Conservation (phyloP, 2,797 vertebrate genomes). For the Eidolon dupreanum region DNA sequence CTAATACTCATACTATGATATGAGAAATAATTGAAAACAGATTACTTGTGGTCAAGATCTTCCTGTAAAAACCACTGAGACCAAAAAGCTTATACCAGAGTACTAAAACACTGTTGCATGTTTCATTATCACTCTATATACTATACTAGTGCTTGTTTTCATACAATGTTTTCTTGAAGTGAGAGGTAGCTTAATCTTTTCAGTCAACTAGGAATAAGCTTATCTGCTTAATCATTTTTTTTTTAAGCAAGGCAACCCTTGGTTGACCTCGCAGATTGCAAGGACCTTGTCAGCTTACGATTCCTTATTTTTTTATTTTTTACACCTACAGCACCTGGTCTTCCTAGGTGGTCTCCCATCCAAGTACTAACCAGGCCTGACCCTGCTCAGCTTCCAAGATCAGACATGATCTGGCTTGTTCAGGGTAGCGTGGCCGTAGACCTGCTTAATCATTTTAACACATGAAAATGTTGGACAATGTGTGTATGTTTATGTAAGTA, state of each 20-base stretch:
- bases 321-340: no score
- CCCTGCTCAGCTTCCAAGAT: no score
- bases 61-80: slow-evolving; percentile 10
- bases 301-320: no score
- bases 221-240: slow-evolving; percentile 16
- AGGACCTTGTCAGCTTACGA: no score
- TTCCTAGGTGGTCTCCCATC: no score
- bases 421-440: no score
- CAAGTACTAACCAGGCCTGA: no score
- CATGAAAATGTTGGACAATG: slow-evolving; percentile 1
- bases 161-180: slow-evolving; percentile 42
- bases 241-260: no score
- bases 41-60: neutral
- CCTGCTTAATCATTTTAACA: slow-evolving; percentile 35
- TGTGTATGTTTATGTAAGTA: neutral
- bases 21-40: slow-evolving; percentile 29
- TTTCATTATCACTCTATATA: neutral
- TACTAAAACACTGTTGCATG: neutral
- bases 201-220: neutral
- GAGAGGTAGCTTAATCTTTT: slow-evolving; percentile 9
- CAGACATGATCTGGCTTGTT: no score
- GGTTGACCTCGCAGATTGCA: no score
- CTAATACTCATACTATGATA: neutral
- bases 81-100: neutral
- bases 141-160: neutral